Evolutionary conservation across 2,113 vertebrate species (phyloP).

Genomic region (Solenodon paradoxus): DNA sequence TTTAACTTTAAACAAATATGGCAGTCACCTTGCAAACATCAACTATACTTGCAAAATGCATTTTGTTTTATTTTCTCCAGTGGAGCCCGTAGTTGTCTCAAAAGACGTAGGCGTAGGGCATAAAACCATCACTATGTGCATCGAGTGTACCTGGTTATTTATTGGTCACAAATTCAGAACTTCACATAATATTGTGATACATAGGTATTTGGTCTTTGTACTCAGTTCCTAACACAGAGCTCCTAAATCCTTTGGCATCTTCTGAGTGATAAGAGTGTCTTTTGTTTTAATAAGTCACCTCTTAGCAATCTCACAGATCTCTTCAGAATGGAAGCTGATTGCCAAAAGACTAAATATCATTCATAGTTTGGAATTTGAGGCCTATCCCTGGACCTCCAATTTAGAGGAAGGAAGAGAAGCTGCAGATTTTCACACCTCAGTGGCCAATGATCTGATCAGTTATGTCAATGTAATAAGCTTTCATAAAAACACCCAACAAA

Average conservation of each 20-base stretch:
- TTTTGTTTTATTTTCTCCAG: background rate
- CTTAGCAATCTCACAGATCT: too few species aligned
- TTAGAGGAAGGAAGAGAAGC: background rate
- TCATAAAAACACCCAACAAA: background rate
- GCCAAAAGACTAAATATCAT: background rate
- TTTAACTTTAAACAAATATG: background rate
- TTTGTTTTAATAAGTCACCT: background rate
- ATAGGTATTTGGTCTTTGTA: background rate
- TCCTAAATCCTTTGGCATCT: background rate
- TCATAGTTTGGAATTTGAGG: background rate
- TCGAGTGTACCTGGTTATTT: background rate
- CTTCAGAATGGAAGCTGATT: background rate
- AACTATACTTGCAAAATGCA: background rate
- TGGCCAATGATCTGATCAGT: background rate
- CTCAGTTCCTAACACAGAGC: background rate
- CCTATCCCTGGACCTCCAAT: background rate
- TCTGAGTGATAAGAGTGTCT: background rate
- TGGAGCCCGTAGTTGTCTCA: background rate
- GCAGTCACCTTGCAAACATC: background rate
- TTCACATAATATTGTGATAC: background rate
- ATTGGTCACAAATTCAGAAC: background rate
- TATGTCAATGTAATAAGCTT: background rate
- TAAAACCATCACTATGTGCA: background rate
- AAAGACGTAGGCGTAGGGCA: background rate
- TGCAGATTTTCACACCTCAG: background rate